A percentile compares a stretch with the other conserved stretches of the same genome.
Evolutionary conservation across 2,797 vertebrate species (phyloP).

Genomic region (Macroramphosus scolopax): DNA sequence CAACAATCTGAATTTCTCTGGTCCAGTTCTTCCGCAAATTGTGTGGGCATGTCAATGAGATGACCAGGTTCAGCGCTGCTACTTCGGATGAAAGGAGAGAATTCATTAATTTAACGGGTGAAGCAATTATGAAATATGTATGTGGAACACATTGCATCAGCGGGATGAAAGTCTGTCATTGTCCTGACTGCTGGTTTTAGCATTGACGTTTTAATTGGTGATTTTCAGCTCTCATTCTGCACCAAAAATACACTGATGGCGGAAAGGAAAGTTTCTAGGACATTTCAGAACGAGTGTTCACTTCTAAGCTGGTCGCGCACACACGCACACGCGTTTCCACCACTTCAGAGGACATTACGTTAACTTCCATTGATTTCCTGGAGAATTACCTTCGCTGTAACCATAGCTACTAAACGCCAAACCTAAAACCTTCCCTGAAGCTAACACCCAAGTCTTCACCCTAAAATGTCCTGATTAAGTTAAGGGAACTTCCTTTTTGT

Average conservation of each 20-base stretch:
- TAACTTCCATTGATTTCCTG: not conserved
- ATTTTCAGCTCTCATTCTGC: conserved; percentile 68
- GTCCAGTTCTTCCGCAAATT: conserved; percentile 18
- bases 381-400: not conserved
- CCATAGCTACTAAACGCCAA: not conserved
- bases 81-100: conserved; percentile 43
- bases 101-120: conserved; percentile 64
- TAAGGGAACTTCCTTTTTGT: not conserved
- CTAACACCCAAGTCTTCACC: too few species aligned
- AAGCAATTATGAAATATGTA: conserved; percentile 71
- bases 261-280: conserved; percentile 68
- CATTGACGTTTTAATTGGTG: conserved; percentile 76
- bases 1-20: conserved; percentile 38
- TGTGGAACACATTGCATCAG: conserved; percentile 56
- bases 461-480: too few species aligned
- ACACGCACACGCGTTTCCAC: conserved; percentile 11
- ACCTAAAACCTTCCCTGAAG: too few species aligned
- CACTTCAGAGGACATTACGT: not conserved
- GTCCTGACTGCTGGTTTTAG: conserved; percentile 65
- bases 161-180: conserved; percentile 69
- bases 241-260: conserved; percentile 54
- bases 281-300: conserved; percentile 62
- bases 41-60: conserved; percentile 29
- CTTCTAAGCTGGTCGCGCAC: conserved; percentile 65
- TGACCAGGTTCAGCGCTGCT: conserved; percentile 49